A percentile compares a stretch with the other conserved stretches of the same genome.
phyloP scores from a whole-genome alignment of 2,797 vertebrate genomes.

The Mormyrus proboscirostris region DNA sequence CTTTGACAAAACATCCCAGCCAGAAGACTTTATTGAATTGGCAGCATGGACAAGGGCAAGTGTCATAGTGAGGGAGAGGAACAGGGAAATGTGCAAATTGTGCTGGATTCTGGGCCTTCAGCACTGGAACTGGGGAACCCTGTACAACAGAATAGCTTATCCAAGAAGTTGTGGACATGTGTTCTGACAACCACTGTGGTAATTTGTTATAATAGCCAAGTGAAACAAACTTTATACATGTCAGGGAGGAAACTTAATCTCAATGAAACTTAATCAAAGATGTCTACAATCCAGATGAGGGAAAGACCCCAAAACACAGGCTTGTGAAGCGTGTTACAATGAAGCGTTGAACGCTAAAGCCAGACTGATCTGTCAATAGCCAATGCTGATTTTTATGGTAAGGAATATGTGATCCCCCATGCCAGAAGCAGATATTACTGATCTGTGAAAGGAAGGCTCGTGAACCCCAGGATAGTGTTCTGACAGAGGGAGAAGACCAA shows the following conservation, averaged over 20 bases:
- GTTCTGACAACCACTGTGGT: background rate
- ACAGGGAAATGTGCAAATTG: background rate
- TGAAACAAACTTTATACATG: background rate
- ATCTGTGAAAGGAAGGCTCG: background rate
- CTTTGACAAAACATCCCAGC: background rate
- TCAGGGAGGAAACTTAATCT: background rate
- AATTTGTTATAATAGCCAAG: background rate
- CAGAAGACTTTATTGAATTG: background rate
- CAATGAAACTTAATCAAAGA: background rate
- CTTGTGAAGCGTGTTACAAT: background rate
- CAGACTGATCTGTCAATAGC: background rate
- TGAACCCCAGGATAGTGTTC: background rate
- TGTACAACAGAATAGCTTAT: background rate
- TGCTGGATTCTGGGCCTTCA: background rate
- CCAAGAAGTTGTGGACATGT: background rate
- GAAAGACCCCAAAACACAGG: background rate
- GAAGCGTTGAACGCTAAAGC: background rate
- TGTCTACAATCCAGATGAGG: background rate
- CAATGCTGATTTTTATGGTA: background rate
- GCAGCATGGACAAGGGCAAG: background rate
- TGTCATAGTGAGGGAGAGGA: background rate
- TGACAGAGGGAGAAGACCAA: background rate
- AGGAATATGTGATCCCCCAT: background rate
- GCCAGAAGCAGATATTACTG: background rate
- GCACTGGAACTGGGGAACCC: background rate